Percentiles rank a stretch among this genome's conserved stretches.
Conservation (phyloP, 2,113 vertebrate species). For the Cavia aperea region DNA sequence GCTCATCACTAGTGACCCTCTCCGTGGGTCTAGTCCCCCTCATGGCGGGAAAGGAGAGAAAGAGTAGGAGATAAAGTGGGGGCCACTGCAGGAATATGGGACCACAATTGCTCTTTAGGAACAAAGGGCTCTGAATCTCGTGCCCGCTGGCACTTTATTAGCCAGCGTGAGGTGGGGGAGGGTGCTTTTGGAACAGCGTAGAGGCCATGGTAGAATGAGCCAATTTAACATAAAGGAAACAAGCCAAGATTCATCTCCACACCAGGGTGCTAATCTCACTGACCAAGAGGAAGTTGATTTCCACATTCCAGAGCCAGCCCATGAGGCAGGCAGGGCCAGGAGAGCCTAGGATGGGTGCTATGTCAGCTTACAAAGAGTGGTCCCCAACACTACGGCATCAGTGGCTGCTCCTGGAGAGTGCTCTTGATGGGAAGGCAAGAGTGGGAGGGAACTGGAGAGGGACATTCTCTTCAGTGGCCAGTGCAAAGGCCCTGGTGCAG, state of each 20-base stretch:
- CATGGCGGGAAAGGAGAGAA: too few relatives aligned
- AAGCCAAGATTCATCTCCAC: neutral
- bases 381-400: neutral
- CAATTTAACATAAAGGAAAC: neutral
- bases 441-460: neutral
- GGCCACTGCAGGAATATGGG: too few relatives aligned
- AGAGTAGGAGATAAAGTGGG: too few relatives aligned
- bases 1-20: neutral
- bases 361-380: neutral
- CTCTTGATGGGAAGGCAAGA: neutral
- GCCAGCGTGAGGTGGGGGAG: too few relatives aligned
- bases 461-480: neutral
- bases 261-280: neutral
- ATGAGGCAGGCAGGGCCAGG: neutral
- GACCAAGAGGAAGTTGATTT: neutral
- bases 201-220: too few relatives aligned
- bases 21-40: too few relatives aligned
- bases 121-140: too few relatives aligned
- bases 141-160: too few relatives aligned
- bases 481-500: neutral
- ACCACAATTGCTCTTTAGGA: too few relatives aligned
- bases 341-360: neutral
- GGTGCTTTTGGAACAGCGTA: too few relatives aligned
- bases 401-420: neutral
- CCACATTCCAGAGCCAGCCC: neutral